Evolutionary conservation across 2,113 vertebrate species (phyloP), one percentile per base, ranked within the genome.

Genomic region (Alligator sinensis): DNA sequence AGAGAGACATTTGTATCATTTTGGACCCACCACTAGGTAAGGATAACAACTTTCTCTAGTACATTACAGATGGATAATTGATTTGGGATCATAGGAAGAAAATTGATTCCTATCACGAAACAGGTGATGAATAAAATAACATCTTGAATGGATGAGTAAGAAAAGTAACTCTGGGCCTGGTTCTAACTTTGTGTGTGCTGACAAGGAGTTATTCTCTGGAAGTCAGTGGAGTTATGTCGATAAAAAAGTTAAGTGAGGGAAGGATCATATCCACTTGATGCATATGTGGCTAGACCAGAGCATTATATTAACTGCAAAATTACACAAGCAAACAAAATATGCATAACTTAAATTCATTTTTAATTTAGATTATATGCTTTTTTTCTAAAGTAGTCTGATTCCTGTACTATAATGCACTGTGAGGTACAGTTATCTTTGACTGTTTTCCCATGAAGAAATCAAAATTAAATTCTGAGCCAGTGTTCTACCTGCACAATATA

Each of bases 1-100:
- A 84, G 2, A n/a, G 78, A 96, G 93, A 91, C 21, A 82, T 94
- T 87, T 95, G 90, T 82, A 30, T 91, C 88, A 95, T 95, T 96
- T 96, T 77, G 84, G 87, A 83, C 28, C 13, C 78, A 86, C 89
- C 84, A 90, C 75, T 94, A 24, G 87, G 89, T 86, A 80, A 84
- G 82, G 93, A 92, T 91, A 95, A 96, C 91, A 95, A 83, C 93
- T 92, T 84, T 95, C 90, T 95, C 77, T 75, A 59, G 82, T 78
- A 90, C 94, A 93, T 92, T 87, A 57, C 78, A 89, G 82, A 64
- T 0, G 21, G 24, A 62, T 88, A 93, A 87, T 55, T 91, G 77
- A 95, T 91, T 87, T 93, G 88, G 88, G 94, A 95, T 91, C 96
- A 97, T 61, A 87, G 77, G 75, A 84, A 90, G 86, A 94, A 97